Conservation (phyloP, 2,113 vertebrate genomes). For the Chaenocephalus aceratus region DNA sequence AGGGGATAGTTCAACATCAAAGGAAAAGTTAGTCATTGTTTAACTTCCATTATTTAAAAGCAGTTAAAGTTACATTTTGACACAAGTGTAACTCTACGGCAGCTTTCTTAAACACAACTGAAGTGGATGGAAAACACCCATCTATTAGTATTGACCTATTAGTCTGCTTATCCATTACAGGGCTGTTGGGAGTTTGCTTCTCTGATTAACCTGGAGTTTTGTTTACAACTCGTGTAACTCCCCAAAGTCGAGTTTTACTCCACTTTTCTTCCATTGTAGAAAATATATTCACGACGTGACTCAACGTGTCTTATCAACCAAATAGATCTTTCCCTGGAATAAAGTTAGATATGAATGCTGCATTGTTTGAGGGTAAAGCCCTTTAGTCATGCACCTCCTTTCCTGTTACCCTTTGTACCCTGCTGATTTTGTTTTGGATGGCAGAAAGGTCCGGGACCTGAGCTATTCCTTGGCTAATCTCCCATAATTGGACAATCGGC, state of each 20-base stretch:
- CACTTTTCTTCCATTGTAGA: background rate
- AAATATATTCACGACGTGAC: constrained; percentile 4
- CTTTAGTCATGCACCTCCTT: constrained; percentile 47
- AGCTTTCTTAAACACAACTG: too few species aligned
- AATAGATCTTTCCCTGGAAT: constrained; percentile 1
- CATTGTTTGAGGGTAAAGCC: constrained; percentile 54
- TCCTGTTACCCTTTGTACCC: constrained; percentile 63
- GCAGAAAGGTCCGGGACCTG: constrained; percentile 63
- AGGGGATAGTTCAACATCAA: constrained; percentile 4
- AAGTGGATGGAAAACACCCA: background rate
- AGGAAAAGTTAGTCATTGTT: background rate
- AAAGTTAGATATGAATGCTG: constrained; percentile 52
- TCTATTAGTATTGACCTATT: background rate
- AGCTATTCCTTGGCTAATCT: constrained; percentile 76
- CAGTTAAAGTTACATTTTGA: background rate
- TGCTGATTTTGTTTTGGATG: constrained; percentile 78
- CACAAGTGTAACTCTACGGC: background rate
- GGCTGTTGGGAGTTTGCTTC: background rate
- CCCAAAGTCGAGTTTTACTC: background rate
- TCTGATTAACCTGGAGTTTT: background rate
- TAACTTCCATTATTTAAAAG: constrained; percentile 3
- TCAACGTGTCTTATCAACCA: constrained; percentile 16
- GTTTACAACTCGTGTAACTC: background rate
- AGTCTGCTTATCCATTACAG: background rate
- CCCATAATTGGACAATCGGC: constrained; percentile 73